Evolutionary conservation across 2,888 invertebrate species (phyloP).

Genomic region (Platycheirus albimanus): DNA sequence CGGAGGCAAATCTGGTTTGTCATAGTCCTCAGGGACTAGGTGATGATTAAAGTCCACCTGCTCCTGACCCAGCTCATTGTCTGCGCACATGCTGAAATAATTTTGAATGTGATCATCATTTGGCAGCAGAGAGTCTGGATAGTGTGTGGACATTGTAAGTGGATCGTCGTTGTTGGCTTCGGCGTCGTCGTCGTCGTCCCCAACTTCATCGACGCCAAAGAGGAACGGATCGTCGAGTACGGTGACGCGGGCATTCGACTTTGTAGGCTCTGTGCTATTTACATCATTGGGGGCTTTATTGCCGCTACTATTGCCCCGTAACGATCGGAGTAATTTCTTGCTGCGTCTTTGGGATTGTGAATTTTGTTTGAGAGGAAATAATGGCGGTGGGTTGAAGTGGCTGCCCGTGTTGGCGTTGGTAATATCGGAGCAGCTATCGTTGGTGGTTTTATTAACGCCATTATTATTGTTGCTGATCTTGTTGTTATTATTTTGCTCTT

Average conservation of each 20-base stretch:
- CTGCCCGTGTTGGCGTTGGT: constrained; percentile 69
- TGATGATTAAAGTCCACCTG: constrained; percentile 67
- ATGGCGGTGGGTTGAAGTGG: constrained; percentile 73
- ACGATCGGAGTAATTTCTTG: constrained; percentile 80
- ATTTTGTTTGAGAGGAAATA: constrained; percentile 74
- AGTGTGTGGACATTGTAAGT: constrained; percentile 59
- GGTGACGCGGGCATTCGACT: constrained; percentile 81
- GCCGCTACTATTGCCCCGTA: constrained; percentile 79
- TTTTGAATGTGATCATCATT: constrained; percentile 78
- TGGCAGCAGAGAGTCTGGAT: constrained; percentile 61
- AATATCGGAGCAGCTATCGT: constrained; percentile 50
- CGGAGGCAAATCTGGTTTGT: constrained; percentile 62
- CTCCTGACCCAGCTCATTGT: constrained; percentile 72
- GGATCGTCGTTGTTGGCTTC: constrained; percentile 53
- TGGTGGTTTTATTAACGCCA: constrained; percentile 69
- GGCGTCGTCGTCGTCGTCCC: constrained; percentile 22
- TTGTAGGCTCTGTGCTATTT: constrained; percentile 77
- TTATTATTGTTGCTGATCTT: constrained; percentile 65
- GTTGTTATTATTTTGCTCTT: constrained; percentile 76
- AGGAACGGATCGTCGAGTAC: constrained; percentile 83
- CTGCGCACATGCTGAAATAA: constrained; percentile 78
- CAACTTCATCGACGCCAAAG: constrained; percentile 79
- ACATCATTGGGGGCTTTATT: constrained; percentile 48
- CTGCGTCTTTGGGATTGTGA: constrained; percentile 71
- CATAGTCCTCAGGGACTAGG: constrained; percentile 62